Conservation (phyloP, 2,888 invertebrate species). For the Polyommatus icarus region DNA sequence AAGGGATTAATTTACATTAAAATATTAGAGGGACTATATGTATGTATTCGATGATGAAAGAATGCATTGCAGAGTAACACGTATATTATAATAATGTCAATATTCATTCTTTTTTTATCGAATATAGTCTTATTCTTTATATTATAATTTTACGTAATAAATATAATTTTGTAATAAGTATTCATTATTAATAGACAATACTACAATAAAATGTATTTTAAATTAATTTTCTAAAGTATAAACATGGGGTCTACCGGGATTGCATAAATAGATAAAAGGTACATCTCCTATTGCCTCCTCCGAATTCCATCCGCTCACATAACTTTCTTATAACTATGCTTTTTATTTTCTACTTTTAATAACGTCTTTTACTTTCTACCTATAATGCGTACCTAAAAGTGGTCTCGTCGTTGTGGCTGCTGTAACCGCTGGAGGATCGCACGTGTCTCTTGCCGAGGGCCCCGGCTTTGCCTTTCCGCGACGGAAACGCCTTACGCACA, state of each 20-base stretch:
- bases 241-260: neutral
- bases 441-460: constrained; percentile 86
- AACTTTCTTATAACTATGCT: neutral
- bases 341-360: neutral
- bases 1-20: neutral
- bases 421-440: constrained; percentile 89
- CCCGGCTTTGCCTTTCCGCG: constrained; percentile 84
- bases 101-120: neutral
- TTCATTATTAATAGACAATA: neutral
- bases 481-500: constrained; percentile 84
- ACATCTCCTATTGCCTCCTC: neutral
- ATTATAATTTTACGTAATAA: neutral
- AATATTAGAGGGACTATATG: neutral
- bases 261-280: constrained; percentile 15
- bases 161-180: neutral
- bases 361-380: neutral
- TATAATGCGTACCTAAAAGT: constrained; percentile 83
- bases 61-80: neutral
- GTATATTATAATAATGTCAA: neutral
- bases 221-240: neutral
- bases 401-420: constrained; percentile 91
- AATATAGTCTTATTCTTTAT: neutral
- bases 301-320: neutral
- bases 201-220: neutral
- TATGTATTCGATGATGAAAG: neutral